Evolutionary conservation across 1,140 invertebrate genomes (phyloP).

Genomic region (Laupala kohalensis): DNA sequence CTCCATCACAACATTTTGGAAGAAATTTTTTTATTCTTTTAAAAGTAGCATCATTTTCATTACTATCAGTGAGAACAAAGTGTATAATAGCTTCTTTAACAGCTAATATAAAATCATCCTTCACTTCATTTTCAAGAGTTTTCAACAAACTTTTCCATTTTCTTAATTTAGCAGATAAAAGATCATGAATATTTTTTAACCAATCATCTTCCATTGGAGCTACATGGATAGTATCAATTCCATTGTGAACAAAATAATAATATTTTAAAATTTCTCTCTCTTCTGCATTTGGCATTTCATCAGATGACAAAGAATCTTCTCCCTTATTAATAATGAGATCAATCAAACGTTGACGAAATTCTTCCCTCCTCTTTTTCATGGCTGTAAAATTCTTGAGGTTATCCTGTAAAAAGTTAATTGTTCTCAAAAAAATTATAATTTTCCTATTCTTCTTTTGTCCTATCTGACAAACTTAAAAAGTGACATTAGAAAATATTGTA

Average conservation of each 20-base stretch:
- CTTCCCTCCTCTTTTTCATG: conserved; percentile 59
- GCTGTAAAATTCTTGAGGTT: conserved; percentile 43
- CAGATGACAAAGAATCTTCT: conserved; percentile 21
- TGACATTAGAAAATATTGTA: too few species aligned
- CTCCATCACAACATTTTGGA: conserved; percentile 39
- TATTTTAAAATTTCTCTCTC: conserved; percentile 65
- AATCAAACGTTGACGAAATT: conserved; percentile 66
- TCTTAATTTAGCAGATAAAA: conserved; percentile 23
- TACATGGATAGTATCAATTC: conserved; percentile 74
- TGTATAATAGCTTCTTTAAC: conserved; percentile 81
- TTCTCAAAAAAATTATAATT: too few species aligned
- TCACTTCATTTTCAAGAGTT: conserved; percentile 26
- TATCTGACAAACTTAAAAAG: too few species aligned
- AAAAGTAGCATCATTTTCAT: conserved; percentile 22
- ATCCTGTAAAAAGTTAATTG: background rate
- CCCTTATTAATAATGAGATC: conserved; percentile 42
- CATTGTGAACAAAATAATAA: conserved; percentile 80
- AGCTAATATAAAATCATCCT: conserved; percentile 66
- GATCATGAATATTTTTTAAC: conserved; percentile 36
- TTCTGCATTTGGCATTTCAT: conserved; percentile 34
- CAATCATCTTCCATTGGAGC: conserved; percentile 50
- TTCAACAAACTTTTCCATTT: background rate
- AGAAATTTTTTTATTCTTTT: conserved; percentile 25
- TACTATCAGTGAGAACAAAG: conserved; percentile 70
- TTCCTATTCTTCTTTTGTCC: too few species aligned